Conservation (phyloP, 2,113 vertebrate species). For the Gasterosteus nipponicus region DNA sequence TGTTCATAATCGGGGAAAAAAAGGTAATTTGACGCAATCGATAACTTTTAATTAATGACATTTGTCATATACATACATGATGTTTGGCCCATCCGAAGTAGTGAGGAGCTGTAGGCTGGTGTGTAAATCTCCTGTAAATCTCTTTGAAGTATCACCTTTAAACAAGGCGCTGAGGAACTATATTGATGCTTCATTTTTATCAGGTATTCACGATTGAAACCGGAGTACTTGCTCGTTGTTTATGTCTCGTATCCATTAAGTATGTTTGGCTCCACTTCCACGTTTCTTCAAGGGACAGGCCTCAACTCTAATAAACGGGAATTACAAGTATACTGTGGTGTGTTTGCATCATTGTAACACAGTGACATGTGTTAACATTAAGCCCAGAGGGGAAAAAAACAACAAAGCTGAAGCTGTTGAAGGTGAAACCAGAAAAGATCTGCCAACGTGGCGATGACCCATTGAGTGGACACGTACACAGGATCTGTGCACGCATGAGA, state of each 20-base stretch:
- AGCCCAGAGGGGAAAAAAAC: neutral
- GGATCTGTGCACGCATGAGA: too few species aligned
- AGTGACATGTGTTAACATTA: neutral
- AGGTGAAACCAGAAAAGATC: neutral
- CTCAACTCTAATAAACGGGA: neutral
- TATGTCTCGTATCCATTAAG: neutral
- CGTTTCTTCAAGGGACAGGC: neutral
- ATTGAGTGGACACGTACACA: too few species aligned
- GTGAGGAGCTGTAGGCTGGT: neutral
- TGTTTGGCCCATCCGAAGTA: neutral
- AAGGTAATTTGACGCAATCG: constrained; percentile 23
- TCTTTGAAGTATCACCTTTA: neutral
- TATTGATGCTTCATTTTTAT: neutral
- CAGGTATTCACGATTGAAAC: neutral
- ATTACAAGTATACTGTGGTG: neutral
- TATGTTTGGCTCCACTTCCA: neutral
- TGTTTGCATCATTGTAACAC: neutral
- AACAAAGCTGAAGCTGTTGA: neutral
- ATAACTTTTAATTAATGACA: neutral
- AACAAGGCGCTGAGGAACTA: neutral
- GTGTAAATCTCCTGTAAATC: too few species aligned
- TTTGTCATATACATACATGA: neutral
- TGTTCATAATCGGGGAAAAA: constrained; percentile 3
- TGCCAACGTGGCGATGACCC: neutral
- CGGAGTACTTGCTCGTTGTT: neutral